A percentile compares a stretch with the other conserved stretches of the same genome.
phyloP scores from a whole-genome alignment of 1,140 invertebrate species.

The Cotesia vestalis region DNA sequence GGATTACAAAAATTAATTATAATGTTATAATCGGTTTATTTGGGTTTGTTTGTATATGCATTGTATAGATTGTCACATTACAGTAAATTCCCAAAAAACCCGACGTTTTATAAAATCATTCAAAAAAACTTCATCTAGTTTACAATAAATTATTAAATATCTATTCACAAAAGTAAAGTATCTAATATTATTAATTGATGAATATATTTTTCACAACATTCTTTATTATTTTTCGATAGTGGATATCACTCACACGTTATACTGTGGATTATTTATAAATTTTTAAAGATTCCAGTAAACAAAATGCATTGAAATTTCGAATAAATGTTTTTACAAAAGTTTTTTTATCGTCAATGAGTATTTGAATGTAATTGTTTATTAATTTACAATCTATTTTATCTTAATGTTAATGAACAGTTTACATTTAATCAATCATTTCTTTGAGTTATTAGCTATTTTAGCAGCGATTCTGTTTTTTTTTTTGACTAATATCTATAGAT shows the following conservation, averaged over 20 bases:
- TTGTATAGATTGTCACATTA: too few species aligned
- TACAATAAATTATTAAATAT: constrained; percentile 66
- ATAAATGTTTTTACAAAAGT: too few species aligned
- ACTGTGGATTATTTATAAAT: neutral
- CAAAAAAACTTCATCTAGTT: constrained; percentile 57
- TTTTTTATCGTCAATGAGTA: too few species aligned
- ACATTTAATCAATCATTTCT: too few species aligned
- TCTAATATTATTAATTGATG: constrained; percentile 37
- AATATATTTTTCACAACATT: constrained; percentile 37
- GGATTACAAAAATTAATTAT: neutral
- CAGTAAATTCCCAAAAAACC: constrained; percentile 52
- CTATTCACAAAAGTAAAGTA: constrained; percentile 63
- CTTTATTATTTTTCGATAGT: constrained; percentile 29
- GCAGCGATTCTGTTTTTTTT: too few species aligned
- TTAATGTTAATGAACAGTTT: too few species aligned
- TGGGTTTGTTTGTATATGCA: too few species aligned
- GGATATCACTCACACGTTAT: constrained; percentile 3
- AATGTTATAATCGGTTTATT: too few species aligned
- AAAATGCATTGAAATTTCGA: neutral
- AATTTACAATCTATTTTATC: too few species aligned
- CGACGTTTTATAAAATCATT: constrained; percentile 47
- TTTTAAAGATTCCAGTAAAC: neutral
- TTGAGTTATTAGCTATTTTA: too few species aligned
- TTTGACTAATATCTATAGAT: too few species aligned
- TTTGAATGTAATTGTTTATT: too few species aligned